Base-by-base conservation (phyloP, 2,113 vertebrate species). In the Neodon shergylaensis region DNA sequence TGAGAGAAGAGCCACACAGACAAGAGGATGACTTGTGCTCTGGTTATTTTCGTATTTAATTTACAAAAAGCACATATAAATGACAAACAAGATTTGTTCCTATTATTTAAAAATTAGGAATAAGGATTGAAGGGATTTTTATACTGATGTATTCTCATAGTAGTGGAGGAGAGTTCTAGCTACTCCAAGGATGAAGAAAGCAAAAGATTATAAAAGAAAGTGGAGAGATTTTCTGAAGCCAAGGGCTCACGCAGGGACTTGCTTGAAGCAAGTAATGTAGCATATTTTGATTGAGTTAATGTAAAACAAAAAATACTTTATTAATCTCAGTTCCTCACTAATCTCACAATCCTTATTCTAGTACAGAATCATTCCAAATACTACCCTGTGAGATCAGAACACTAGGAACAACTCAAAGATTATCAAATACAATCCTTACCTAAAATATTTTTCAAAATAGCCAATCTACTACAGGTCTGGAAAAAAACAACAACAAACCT, bases 161-260 rank as follows among this genome's bases (percentile, higher is more conserved):
- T 49, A 86, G 54, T 44, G 16, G 72, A 77, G 42, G 85, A 95
- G 77, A 94, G 83, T 88, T 95, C 66, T 31, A 65, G 58, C 58
- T 84, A 65, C 58, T 79, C 54, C 72, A 73, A 5, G 3, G 58
- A 73, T 84, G 76, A 94, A 0, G 44, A 47, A 90, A 89, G 33
- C 36, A 96, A 84, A 95, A 28, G 26, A 83, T 24, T 93, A 77
- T 88, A 61, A 96, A 90, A 92, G 42, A n/a, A 24, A 58, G 33
- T 17, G 83, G 42, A 90, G 28, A 89, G 54, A 85, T 42, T 88
- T 95, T 93, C 84, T 90, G 83, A 93, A 84, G 49, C 84, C 90
- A 88, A 92, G 33, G 12, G 7, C 14, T 17, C n/a, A 83, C n/a
- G 33, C 36, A 65, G 39, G 47, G 13, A 76, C 58, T 87, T 24